Evolutionary conservation across 2,797 vertebrate genomes (phyloP).

Genomic region (Pyrrhura leucotis): DNA sequence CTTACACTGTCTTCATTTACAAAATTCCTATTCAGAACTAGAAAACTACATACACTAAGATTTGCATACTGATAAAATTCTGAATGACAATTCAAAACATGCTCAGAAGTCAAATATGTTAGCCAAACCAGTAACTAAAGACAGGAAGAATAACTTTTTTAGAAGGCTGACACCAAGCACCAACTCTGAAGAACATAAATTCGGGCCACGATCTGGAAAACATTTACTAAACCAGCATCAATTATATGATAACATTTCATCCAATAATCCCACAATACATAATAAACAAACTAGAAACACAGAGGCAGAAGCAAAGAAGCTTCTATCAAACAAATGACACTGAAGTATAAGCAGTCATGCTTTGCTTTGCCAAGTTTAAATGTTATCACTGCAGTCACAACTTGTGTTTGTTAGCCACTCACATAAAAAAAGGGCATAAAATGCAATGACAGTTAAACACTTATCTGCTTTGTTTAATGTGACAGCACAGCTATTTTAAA

Average conservation of each 20-base stretch:
- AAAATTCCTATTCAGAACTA: not conserved
- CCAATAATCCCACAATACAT: not conserved
- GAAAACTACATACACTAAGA: not conserved
- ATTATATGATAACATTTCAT: not conserved
- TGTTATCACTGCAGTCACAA: not conserved
- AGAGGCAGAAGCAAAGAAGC: not conserved
- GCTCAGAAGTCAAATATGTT: not conserved
- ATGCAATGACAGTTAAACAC: not conserved
- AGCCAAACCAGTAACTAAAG: not conserved
- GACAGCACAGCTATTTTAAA: not conserved
- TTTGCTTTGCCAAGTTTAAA: not conserved
- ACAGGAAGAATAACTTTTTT: not conserved
- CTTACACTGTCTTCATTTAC: not conserved
- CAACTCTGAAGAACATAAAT: not conserved
- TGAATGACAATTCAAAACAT: not conserved
- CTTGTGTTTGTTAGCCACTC: not conserved
- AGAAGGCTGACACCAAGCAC: not conserved
- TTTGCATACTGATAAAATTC: not conserved
- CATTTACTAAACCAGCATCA: not conserved
- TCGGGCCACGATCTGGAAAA: not conserved
- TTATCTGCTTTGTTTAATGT: not conserved
- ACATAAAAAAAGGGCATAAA: fast-evolving
- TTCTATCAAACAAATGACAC: not conserved
- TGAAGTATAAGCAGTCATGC: not conserved
- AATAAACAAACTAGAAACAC: not conserved